A percentile compares a stretch with the other conserved stretches of the same genome.
Evolutionary conservation across 2,113 vertebrate genomes (phyloP).

Genomic region (Phylloscopus whistleri): DNA sequence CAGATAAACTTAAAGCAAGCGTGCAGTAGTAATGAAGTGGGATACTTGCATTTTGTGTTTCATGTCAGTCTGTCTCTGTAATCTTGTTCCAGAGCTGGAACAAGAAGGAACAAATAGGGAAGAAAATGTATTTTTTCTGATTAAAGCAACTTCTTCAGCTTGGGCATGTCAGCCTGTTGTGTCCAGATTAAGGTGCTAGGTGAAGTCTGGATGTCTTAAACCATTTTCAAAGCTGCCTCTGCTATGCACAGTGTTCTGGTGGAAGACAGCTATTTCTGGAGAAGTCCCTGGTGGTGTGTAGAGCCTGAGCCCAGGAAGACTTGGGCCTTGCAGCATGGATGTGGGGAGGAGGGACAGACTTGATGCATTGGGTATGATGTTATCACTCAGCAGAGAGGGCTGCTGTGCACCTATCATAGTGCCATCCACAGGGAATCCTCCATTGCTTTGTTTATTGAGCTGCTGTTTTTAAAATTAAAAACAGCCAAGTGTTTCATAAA

Average conservation of each 20-base stretch:
- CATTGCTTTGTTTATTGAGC: conserved; percentile 2
- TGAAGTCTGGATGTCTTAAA: background rate
- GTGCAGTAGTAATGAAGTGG: background rate
- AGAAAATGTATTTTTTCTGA: background rate
- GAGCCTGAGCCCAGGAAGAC: background rate
- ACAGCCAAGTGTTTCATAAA: conserved; percentile 33
- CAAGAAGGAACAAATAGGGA: background rate
- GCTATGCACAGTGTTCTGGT: background rate
- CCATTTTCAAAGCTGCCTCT: background rate
- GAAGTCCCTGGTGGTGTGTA: background rate
- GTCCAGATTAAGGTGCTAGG: background rate
- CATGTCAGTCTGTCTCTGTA: background rate
- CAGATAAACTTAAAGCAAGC: background rate
- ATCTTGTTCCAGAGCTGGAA: background rate
- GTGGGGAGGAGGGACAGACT: background rate
- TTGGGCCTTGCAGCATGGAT: background rate
- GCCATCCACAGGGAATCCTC: background rate
- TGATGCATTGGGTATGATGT: background rate
- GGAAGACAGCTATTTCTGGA: background rate
- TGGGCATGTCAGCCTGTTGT: background rate
- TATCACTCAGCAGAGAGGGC: background rate
- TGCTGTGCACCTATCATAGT: background rate
- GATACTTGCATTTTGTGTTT: background rate
- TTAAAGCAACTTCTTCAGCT: background rate
- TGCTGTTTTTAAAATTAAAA: conserved; percentile 50